Base-by-base conservation (phyloP, 1,140 invertebrate species). In the Batillaria attramentaria region DNA sequence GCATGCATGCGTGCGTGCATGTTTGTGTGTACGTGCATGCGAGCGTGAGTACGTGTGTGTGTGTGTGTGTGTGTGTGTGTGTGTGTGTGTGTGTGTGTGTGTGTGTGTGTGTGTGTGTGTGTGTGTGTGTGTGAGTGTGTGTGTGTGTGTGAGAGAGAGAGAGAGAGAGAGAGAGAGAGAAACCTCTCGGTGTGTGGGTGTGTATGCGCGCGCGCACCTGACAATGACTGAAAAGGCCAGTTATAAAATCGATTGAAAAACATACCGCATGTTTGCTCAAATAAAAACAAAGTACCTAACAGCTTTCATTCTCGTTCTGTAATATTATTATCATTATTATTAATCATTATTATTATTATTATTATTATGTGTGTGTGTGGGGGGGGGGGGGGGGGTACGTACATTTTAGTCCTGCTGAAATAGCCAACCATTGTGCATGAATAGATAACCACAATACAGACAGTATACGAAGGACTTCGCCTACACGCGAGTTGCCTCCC, bases 11-110 rank as follows among this genome's bases (percentile, higher is more conserved):
- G 6, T 10, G 66, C 39, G 33, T 6, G 39, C 33, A 20, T n/a
- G 39, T 37, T 20, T 31, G 39, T 37, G 66, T 8, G 66, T 20
- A 13, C 33, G 33, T 20, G 33, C 24, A 35, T 33, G 66, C 20
- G 66, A 18, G 33, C 20, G 66, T 35, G 6, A 31, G 39, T 3
- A 33, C 24, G 2, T 18, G 39, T 35, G 66, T 20, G 66, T 5
- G 39, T 69, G 33, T 18, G 39, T 10, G 66, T 69, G 66, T 37
- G 39, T 37, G 16, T 69, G 39, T 37, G 39, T 37, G 57, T 60
- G 57, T n/a, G 57, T 60, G 57, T n/a, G 57, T 60, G 57, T n/a
- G 57, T 60, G 57, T 60, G 57, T 60, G 57, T n/a, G 24, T 60
- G 57, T 8, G 57, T 60, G 57, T 60, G 57, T 60, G 57, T n/a